These are phyloP conservation scores for Amphipyra tragopoginis DNA, from an alignment of 2,888 invertebrate genomes.

Conservation along the genomic window DNA sequence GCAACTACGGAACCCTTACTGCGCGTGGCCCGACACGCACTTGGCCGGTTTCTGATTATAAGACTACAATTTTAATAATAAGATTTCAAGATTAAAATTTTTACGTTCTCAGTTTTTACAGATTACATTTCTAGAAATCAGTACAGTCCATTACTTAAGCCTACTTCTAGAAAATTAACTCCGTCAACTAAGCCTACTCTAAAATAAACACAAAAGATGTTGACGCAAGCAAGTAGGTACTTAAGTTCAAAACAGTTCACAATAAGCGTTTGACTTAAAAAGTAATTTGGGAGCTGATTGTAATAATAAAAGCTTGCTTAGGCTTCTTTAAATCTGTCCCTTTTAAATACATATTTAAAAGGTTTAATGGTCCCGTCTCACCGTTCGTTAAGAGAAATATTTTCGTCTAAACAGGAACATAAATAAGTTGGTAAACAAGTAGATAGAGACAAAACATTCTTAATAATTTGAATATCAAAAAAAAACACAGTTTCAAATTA, in stretches of 20 bases:
- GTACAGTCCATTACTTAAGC: not conserved
- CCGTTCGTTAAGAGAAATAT: not conserved
- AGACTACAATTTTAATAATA: no score
- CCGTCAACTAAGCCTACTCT: not conserved
- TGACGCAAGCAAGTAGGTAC: conserved; percentile 7
- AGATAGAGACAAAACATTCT: no score
- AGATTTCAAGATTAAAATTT: no score
- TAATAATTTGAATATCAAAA: no score
- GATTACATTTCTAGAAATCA: not conserved
- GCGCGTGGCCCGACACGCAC: no score
- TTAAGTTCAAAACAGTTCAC: conserved; percentile 1
- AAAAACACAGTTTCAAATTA: no score
- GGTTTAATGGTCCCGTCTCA: not conserved
- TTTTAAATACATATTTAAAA: conserved; percentile 6
- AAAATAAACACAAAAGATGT: conserved; percentile 7
- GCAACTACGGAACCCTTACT: no score
- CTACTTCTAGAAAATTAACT: conserved; percentile 3
- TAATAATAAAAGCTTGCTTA: conserved; percentile 18
- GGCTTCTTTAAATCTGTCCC: conserved; percentile 10
- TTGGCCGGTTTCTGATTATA: no score
- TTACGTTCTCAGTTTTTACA: no score
- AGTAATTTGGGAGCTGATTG: conserved; percentile 14
- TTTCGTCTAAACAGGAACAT: not conserved
- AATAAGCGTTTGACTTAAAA: conserved; percentile 22
- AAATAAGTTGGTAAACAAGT: no score